Conservation (phyloP, 2,797 vertebrate species). For the Acestrorhynchus altus region DNA sequence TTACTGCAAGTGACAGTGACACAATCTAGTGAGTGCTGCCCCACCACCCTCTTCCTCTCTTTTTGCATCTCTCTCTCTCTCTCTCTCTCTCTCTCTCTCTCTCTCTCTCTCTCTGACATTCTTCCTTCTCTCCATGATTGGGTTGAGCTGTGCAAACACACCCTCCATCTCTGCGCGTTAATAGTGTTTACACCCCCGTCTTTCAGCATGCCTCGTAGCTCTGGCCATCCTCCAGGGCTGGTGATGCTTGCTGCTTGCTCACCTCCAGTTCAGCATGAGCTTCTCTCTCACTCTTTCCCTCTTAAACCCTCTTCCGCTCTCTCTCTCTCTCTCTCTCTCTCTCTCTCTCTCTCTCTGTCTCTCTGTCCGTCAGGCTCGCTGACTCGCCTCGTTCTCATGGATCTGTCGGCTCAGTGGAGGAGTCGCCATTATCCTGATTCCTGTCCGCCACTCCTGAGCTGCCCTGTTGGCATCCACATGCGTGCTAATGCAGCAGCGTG, state of each 20-base stretch:
- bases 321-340: background rate
- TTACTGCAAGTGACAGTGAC: constrained; percentile 9
- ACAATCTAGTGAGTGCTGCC: background rate
- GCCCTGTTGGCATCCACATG: constrained; percentile 48
- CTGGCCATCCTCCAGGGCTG: constrained; percentile 40
- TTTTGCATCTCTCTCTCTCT: background rate
- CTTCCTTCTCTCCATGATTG: constrained; percentile 58
- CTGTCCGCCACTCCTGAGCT: constrained; percentile 18
- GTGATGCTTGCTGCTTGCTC: constrained; percentile 33
- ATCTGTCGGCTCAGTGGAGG: constrained; percentile 60
- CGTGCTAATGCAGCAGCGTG: constrained; percentile 53
- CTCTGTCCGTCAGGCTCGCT: constrained; percentile 36
- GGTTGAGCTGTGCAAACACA: constrained; percentile 70
- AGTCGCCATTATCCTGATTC: constrained; percentile 51
- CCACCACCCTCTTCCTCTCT: constrained; percentile 4
- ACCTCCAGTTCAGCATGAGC: constrained; percentile 22
- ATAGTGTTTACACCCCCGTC: constrained; percentile 74
- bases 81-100: background rate
- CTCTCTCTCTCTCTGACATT: constrained; percentile 1
- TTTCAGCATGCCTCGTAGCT: constrained; percentile 61
- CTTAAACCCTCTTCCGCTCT: background rate
- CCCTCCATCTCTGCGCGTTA: constrained; percentile 69
- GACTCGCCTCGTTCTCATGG: constrained; percentile 36
- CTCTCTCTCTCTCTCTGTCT: background rate
- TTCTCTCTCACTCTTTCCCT: constrained; percentile 11